Evolutionary conservation across 2,888 invertebrate genomes (phyloP).

Genomic region (Caenorhabditis sp.): DNA sequence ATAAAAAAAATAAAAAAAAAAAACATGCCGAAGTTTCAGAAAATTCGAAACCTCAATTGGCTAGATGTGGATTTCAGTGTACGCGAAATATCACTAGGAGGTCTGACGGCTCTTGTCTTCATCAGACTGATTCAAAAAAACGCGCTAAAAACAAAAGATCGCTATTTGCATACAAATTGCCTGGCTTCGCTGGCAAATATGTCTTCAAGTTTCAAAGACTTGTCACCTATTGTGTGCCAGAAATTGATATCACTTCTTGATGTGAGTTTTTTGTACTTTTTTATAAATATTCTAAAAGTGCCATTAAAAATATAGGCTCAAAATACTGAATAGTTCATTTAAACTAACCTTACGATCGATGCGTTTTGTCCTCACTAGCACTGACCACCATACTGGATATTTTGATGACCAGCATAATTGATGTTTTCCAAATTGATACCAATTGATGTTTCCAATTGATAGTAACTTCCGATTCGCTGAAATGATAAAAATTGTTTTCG

Average conservation of each 20-base stretch:
- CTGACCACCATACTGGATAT: no score
- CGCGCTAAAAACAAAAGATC: constrained; percentile 85
- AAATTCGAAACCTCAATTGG: constrained; percentile 87
- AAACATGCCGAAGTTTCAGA: constrained; percentile 75
- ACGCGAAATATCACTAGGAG: constrained; percentile 90
- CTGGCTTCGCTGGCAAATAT: constrained; percentile 97
- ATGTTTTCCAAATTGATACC: no score
- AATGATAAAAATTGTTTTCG: no score
- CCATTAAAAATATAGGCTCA: constrained; percentile 75
- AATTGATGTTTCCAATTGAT: no score
- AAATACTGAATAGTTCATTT: no score
- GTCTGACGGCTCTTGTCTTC: constrained; percentile 90
- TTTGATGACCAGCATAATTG: no score
- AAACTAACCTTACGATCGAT: no score
- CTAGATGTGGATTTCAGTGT: constrained; percentile 83
- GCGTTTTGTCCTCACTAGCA: no score
- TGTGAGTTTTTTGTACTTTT: constrained; percentile 12
- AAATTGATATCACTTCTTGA: constrained; percentile 78
- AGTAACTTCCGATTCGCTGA: no score
- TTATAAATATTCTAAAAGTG: constrained; percentile 76
- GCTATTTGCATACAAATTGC: constrained; percentile 95
- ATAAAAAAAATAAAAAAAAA: not conserved
- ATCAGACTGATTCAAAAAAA: constrained; percentile 95
- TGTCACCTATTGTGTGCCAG: constrained; percentile 95
- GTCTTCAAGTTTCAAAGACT: constrained; percentile 87